Base-by-base conservation (phyloP, 1,140 invertebrate genomes). In the Contarinia nasturtii region DNA sequence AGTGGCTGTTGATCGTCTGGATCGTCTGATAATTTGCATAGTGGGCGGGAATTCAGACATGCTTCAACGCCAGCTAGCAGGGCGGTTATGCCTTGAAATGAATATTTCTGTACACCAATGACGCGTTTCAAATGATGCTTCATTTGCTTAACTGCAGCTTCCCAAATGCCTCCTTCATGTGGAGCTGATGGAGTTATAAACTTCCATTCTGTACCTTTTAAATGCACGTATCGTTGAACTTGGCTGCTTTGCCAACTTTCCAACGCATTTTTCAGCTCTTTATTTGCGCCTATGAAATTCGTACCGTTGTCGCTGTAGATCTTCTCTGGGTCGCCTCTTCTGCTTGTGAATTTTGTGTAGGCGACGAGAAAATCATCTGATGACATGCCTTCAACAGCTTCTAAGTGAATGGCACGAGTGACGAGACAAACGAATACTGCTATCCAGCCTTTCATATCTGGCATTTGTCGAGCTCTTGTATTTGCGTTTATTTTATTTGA, bases 111-210 rank as follows among this genome's bases (percentile, higher is more conserved):
- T 14, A 54, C 19, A 17, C 51, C 54, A 33, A 58, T 36, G 15
- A 54, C 38, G 5, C 50, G 21, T 19, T 50, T 52, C 10, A 61
- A 27, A 48, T 56, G 56, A 38, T 44, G 45, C 48, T 63, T 62
- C n/a, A 57, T 53, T 18, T 52, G 54, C 41, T 59, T 53, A 1
- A 65, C 52, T 8, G 50, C 48, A 18, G 52, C 45, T 51, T 65
- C 62, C 61, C 62, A 65, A 1, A 59, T 40, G 15, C 64, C 63
- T 33, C 58, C 60, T 18, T 55, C 50, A 45, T 64, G 52, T 7
- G 60, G 55, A 12, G 52, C 52, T 33, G 18, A 8, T 18, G 50
- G 37, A 7, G 37, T n/a, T n/a, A 40, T 40, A 18, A 40, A 40
- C 3, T 40, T 3, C 37, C 37, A 40, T 40, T 40, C 14, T 15